Evolutionary conservation across 2,113 vertebrate species (phyloP).

Genomic region (Muscicapa adusta): DNA sequence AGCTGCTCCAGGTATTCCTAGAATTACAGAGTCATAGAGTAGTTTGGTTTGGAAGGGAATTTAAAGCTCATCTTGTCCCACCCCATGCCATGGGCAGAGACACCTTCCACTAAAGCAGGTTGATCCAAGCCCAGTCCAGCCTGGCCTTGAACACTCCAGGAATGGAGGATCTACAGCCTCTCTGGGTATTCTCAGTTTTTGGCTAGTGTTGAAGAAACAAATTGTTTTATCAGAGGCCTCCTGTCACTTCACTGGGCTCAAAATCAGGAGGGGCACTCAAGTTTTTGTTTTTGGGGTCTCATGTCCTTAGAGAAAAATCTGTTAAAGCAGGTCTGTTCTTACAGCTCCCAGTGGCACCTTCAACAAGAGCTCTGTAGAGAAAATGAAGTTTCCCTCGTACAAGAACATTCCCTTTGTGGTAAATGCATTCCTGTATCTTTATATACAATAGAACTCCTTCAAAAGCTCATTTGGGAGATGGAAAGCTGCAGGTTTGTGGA

Average conservation of each 20-base stretch:
- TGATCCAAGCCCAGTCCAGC: not conserved
- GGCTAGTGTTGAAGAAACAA: not conserved
- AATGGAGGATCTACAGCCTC: not conserved
- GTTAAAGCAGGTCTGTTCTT: not conserved
- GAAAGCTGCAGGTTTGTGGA: not conserved
- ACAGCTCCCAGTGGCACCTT: not conserved
- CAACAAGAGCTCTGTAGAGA: not conserved
- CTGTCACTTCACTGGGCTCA: not conserved
- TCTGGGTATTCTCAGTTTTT: not conserved
- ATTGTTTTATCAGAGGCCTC: not conserved
- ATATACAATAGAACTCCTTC: not conserved
- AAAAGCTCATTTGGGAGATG: not conserved
- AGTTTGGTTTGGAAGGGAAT: not conserved
- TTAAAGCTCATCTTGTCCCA: not conserved
- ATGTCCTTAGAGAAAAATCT: not conserved
- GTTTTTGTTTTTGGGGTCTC: not conserved
- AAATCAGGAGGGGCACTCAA: not conserved
- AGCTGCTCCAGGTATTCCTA: not conserved
- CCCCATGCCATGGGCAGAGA: not conserved
- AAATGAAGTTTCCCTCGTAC: not conserved
- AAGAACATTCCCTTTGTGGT: not conserved
- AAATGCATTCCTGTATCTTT: not conserved
- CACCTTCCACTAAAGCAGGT: not conserved
- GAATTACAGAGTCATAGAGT: not conserved
- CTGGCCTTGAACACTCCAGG: not conserved